Evolutionary conservation across 2,888 invertebrate species (phyloP).

Genomic region (Drosophila greeni): DNA sequence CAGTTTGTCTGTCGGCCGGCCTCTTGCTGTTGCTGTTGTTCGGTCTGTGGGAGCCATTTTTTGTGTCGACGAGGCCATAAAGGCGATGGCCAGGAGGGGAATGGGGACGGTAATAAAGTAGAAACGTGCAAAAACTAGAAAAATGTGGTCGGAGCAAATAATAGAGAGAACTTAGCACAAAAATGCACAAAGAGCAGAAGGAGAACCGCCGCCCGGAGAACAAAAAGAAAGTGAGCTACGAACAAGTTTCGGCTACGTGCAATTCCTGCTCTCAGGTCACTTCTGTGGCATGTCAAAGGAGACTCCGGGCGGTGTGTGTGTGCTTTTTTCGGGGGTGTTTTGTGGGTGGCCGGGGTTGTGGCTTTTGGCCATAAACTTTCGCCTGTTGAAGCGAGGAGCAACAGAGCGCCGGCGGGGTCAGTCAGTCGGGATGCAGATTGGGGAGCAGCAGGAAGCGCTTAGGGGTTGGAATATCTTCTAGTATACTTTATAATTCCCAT

Average conservation of each 20-base stretch:
- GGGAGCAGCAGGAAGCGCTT: neutral
- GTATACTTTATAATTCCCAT: constrained; percentile 16
- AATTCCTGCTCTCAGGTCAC: constrained; percentile 65
- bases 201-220: constrained; percentile 15
- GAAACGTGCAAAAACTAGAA: constrained; percentile 73
- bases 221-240: constrained; percentile 48
- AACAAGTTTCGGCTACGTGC: constrained; percentile 67
- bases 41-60: constrained; percentile 29
- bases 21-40: constrained; percentile 25
- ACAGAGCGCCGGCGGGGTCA: constrained; percentile 43
- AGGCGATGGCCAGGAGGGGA: constrained; percentile 28
- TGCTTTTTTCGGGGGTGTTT: constrained; percentile 9
- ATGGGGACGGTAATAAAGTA: constrained; percentile 65
- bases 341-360: constrained; percentile 45
- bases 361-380: constrained; percentile 67
- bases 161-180: constrained; percentile 60
- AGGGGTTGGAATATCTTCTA: constrained; percentile 12
- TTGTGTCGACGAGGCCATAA: constrained; percentile 57
- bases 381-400: constrained; percentile 58
- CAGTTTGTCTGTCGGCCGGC: constrained; percentile 48
- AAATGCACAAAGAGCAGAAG: constrained; percentile 56
- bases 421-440: constrained; percentile 29
- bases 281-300: constrained; percentile 42
- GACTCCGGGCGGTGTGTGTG: neutral
- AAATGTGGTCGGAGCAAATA: constrained; percentile 69